These are phyloP conservation scores for Leptodactylus fuscus DNA, from an alignment of 2,113 vertebrate genomes.

Conservation along the genomic window DNA sequence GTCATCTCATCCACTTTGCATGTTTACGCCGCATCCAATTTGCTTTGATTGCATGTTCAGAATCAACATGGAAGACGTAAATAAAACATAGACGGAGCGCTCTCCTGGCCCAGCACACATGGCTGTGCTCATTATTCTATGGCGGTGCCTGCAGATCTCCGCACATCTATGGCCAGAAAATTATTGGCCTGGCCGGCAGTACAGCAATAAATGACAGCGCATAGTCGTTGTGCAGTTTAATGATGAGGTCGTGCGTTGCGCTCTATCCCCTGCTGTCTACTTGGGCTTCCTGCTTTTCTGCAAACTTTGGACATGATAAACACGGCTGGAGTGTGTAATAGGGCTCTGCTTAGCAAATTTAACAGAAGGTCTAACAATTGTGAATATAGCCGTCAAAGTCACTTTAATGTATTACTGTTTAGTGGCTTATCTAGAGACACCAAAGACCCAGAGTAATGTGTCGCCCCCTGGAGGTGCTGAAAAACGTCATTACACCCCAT, in stretches of 20 bases:
- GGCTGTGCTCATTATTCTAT: neutral
- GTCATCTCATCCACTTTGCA: constrained; percentile 38
- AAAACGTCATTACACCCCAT: neutral
- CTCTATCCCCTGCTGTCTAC: constrained; percentile 19
- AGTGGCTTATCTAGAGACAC: no score
- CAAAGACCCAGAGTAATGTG: neutral
- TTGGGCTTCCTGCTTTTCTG: neutral
- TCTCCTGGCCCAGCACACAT: constrained; percentile 3
- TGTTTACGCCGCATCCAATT: constrained; percentile 39
- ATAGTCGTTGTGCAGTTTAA: constrained; percentile 18
- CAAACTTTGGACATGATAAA: neutral
- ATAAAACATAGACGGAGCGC: constrained; percentile 19
- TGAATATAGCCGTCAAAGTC: neutral
- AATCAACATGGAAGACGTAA: constrained; percentile 29
- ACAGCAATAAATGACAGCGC: constrained; percentile 9
- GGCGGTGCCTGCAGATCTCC: neutral
- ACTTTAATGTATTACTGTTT: no score
- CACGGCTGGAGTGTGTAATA: neutral
- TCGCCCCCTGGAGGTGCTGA: neutral
- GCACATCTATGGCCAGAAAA: constrained; percentile 20
- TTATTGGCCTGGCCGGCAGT: constrained; percentile 15
- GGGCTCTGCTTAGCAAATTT: neutral
- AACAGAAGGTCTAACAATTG: neutral
- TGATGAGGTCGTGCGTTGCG: neutral
- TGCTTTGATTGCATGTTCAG: constrained; percentile 16